phyloP scores from a whole-genome alignment of 2,797 vertebrate genomes.

The Falco peregrinus region DNA sequence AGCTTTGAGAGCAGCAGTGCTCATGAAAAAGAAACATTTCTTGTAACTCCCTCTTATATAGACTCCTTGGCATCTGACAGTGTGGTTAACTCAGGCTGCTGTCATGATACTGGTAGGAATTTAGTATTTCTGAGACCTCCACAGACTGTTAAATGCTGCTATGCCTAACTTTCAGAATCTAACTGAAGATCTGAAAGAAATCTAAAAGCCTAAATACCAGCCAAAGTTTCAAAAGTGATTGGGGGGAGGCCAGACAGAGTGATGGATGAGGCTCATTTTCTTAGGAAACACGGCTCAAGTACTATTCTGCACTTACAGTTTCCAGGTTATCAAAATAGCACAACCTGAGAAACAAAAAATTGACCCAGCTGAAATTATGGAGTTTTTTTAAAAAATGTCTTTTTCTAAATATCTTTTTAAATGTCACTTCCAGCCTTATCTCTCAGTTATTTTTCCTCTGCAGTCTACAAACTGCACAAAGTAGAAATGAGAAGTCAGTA shows the following conservation, averaged over 20 bases:
- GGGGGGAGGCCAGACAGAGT: neutral
- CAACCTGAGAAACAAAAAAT: neutral
- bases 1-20: neutral
- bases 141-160: neutral
- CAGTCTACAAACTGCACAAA: neutral
- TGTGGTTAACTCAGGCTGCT: neutral
- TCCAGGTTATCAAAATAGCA: conserved; percentile 4
- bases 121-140: neutral
- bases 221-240: neutral
- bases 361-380: neutral
- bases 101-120: neutral
- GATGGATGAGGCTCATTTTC: neutral
- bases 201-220: neutral
- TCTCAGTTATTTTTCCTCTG: neutral
- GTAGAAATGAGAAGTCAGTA: neutral
- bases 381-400: neutral
- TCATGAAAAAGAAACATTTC: neutral
- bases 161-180: neutral
- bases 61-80: neutral
- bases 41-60: neutral
- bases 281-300: neutral
- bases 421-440: neutral
- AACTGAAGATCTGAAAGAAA: neutral
- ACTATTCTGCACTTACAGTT: neutral
- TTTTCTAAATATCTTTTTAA: neutral